Evolutionary conservation across 2,797 vertebrate genomes (phyloP).

Genomic region (Esox masquinongy): DNA sequence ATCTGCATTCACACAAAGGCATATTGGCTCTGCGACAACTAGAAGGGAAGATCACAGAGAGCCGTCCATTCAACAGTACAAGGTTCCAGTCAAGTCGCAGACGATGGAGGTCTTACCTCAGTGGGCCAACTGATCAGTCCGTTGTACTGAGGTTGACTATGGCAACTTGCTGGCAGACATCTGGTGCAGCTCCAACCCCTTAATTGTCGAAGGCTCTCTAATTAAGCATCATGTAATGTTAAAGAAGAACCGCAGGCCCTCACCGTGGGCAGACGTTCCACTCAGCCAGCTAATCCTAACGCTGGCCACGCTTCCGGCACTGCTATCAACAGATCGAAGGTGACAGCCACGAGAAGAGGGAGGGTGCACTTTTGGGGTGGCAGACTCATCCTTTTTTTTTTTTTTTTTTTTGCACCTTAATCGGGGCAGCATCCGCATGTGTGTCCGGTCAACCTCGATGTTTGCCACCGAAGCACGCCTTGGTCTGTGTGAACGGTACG

Average conservation of each 20-base stretch:
- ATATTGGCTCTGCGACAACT: not conserved
- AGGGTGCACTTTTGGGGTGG: slow-evolving; percentile 25
- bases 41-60: not conserved
- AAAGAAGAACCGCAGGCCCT: slow-evolving; percentile 39
- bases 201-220: slow-evolving; percentile 58
- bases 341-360: slow-evolving; percentile 55
- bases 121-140: slow-evolving; percentile 24
- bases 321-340: slow-evolving; percentile 59
- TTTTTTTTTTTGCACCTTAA: slow-evolving; percentile 36
- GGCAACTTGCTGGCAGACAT: slow-evolving; percentile 27
- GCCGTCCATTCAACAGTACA: not conserved
- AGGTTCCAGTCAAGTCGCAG: not conserved
- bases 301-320: slow-evolving; percentile 51
- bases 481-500: not conserved
- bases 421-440: not conserved
- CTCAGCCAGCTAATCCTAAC: slow-evolving; percentile 57
- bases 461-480: slow-evolving; percentile 6
- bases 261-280: slow-evolving; percentile 49
- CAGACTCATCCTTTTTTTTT: slow-evolving; percentile 26
- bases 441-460: not conserved
- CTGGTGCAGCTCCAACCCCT: slow-evolving; percentile 45
- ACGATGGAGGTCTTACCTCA: not conserved
- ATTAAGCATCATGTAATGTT: slow-evolving; percentile 59
- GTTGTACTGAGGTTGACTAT: slow-evolving; percentile 26
- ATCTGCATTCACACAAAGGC: not conserved